Evolutionary conservation across 2,797 vertebrate species (phyloP).

Genomic region (Tamandua tetradactyla): DNA sequence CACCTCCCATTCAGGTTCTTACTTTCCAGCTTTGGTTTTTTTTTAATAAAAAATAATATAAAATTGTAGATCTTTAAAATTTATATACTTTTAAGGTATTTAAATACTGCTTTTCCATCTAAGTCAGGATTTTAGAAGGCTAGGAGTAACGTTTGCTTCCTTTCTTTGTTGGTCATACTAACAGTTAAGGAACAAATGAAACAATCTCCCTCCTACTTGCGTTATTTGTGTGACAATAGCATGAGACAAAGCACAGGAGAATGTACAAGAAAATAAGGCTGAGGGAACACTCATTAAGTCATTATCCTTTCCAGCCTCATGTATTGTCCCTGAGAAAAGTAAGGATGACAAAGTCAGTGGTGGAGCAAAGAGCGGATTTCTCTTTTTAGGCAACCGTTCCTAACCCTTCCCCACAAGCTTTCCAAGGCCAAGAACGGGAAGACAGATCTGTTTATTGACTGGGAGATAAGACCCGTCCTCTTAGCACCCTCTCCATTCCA

Average conservation of each 20-base stretch:
- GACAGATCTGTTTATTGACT: background rate
- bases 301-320: background rate
- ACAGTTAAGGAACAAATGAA: background rate
- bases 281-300: background rate
- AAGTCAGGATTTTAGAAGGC: background rate
- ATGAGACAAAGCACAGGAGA: background rate
- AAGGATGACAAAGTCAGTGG: background rate
- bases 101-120: background rate
- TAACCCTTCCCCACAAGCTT: background rate
- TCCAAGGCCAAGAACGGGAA: background rate
- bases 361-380: background rate
- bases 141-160: background rate
- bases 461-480: background rate
- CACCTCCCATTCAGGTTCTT: background rate
- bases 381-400: background rate
- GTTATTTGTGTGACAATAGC: background rate
- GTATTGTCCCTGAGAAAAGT: background rate
- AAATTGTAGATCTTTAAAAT: background rate
- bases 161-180: background rate
- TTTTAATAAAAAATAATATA: background rate
- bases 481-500: background rate
- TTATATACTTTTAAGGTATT: background rate
- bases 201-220: background rate
- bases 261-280: background rate
- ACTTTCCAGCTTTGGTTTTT: background rate